Base-by-base conservation (phyloP, 2,797 vertebrate genomes). In the Argya squamiceps region DNA sequence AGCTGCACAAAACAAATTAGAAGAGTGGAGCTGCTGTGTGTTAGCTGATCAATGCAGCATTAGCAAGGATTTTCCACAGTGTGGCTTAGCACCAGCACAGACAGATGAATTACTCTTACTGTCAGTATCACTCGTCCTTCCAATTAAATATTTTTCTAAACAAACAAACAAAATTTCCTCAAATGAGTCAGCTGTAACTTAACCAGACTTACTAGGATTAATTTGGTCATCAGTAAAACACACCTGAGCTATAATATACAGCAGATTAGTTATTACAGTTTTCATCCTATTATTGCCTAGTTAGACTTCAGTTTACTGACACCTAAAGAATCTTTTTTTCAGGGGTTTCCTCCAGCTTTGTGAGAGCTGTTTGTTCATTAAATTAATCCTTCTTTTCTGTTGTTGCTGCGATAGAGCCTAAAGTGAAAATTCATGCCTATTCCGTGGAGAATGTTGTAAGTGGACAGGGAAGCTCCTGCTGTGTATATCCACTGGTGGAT, bases 1-100 rank as follows among this genome's bases (percentile, higher is more conserved):
- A 77, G 56, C 96, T 96, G 37, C 78, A 88, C 94, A 96, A 97
- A 95, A 67, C 74, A 93, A 92, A 96, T 96, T 76, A 92, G 67
- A 92, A 85, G 89, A 93, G 55, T 3, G 2, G 90, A 73, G 70
- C 52, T 89, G 74, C 52, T 94, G 10, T 37, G 63, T 86, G 92
- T 74, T 93, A 90, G 60, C 74, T 92, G 90, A 95, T 96, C 92
- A 92, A 41, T 93, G 74, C 44, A 80, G 77, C 93, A 89, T 95
- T 92, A 95, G 77, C 44, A 64, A 92, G 74, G 77, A 95, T 96
- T 97, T 97, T 93, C 88, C 90, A 87, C 22, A 3, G 16, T 76
- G 74, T 84, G 70, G 67, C 92, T 96, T 94, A 82, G 83, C 63
- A 73, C 47, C 67, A 76, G 83, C 56, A 79, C 52, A 96, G 83